Evolutionary conservation across 2,113 vertebrate species (phyloP).

Genomic region (Sialia sialis): DNA sequence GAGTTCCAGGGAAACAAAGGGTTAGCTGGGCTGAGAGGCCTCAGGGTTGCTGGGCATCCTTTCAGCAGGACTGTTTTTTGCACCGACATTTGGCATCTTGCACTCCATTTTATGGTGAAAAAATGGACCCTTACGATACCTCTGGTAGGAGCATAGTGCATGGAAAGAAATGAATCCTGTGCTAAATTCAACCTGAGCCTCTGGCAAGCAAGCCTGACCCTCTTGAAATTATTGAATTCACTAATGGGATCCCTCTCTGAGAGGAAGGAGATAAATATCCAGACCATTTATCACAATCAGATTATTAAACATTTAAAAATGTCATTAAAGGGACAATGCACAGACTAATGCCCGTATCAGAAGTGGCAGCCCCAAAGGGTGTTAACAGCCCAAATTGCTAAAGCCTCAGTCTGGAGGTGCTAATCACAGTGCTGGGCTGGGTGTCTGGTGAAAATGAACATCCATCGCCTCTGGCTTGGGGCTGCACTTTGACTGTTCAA

Average conservation of each 20-base stretch:
- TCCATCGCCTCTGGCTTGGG: not conserved
- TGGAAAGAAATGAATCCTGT: not conserved
- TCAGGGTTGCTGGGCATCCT: not conserved
- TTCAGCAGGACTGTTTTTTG: not conserved
- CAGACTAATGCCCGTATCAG: not conserved
- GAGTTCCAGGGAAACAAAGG: not conserved
- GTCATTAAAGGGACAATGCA: not conserved
- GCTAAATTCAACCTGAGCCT: not conserved
- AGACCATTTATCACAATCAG: slow-evolving; percentile 12
- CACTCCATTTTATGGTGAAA: not conserved
- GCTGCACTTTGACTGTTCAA: not conserved
- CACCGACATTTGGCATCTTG: not conserved
- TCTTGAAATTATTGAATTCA: not conserved
- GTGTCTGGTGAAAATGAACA: not conserved
- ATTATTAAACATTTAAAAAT: slow-evolving; percentile 45
- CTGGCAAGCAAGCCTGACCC: not conserved
- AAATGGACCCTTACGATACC: not conserved
- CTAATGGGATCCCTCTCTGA: slow-evolving; percentile 6
- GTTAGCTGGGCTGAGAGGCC: not conserved
- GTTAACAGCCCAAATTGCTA: not conserved
- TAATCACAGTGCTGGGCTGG: not conserved
- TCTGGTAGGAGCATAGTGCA: not conserved
- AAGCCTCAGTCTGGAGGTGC: not conserved
- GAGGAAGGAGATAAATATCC: slow-evolving; percentile 16
- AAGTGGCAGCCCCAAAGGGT: not conserved